Evolutionary conservation across 2,797 vertebrate genomes (phyloP).

Genomic region (Sandelia bainsii): DNA sequence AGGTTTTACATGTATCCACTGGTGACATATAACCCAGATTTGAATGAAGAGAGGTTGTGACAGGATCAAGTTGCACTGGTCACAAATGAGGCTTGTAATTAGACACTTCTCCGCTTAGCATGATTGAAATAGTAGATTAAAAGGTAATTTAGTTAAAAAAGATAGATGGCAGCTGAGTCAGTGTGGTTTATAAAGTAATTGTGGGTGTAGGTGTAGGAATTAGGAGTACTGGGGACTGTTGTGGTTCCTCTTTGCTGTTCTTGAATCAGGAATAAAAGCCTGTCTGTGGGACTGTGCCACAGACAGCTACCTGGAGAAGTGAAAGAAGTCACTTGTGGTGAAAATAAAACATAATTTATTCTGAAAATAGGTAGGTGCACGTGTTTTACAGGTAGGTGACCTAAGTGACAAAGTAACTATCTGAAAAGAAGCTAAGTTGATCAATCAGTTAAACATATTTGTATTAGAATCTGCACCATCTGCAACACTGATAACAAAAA

Average conservation of each 20-base stretch:
- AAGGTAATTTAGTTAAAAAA: background rate
- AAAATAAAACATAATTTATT: background rate
- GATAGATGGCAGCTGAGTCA: constrained; percentile 45
- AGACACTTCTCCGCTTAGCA: too few relatives aligned
- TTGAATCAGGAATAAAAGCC: constrained; percentile 3
- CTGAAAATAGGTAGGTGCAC: too few relatives aligned
- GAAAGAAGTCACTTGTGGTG: constrained; percentile 3
- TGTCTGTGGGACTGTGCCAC: background rate
- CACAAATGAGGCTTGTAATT: too few relatives aligned
- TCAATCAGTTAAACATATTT: too few relatives aligned
- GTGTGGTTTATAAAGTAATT: constrained; percentile 32
- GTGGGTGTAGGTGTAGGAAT: constrained; percentile 26
- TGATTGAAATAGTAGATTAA: too few relatives aligned
- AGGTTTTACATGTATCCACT: constrained; percentile 11
- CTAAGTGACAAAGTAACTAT: too few relatives aligned
- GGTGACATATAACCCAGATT: background rate
- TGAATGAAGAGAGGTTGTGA: background rate
- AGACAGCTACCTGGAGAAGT: background rate
- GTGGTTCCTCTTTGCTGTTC: constrained; percentile 18
- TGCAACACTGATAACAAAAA: background rate
- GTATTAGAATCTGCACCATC: too few relatives aligned
- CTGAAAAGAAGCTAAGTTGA: too few relatives aligned
- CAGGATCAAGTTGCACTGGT: background rate
- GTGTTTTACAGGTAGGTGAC: too few relatives aligned
- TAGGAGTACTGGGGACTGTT: constrained; percentile 3